A percentile compares a stretch with the other conserved stretches of the same genome.
These are phyloP conservation scores for Halictus ligatus DNA, from an alignment of 2,888 invertebrate genomes.

Conservation along the genomic window DNA sequence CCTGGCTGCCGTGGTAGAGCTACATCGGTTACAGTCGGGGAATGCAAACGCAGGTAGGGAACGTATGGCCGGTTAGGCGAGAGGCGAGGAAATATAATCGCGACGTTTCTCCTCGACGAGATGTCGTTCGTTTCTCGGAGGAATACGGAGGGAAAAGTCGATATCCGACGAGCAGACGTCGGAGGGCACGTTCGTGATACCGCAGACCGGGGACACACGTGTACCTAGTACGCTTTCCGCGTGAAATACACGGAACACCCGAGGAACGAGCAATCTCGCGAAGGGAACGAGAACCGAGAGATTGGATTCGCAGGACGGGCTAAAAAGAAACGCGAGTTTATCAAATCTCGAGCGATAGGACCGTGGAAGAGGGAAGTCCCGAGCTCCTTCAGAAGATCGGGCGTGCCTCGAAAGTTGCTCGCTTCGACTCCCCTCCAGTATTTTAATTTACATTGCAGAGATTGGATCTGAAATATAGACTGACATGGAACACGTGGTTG, in stretches of 20 bases:
- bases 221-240: conserved; percentile 35
- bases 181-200: conserved; percentile 41
- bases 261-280: conserved; percentile 1
- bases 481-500: too few relatives aligned
- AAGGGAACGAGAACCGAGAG: conserved; percentile 1
- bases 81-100: conserved; percentile 73
- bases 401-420: neutral
- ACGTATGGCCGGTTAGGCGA: conserved; percentile 54
- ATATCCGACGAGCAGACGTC: conserved; percentile 59
- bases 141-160: conserved; percentile 64
- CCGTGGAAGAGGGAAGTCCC: neutral
- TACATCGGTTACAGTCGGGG: conserved; percentile 43
- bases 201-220: conserved; percentile 33
- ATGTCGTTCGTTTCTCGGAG: conserved; percentile 61
- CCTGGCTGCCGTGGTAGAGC: neutral
- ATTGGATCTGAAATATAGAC: too few relatives aligned
- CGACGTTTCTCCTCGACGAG: conserved; percentile 61
- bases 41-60: conserved; percentile 39
- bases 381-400: neutral
- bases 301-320: neutral
- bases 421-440: neutral
- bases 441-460: neutral
- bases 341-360: conserved; percentile 6
- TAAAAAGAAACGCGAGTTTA: conserved; percentile 16
- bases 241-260: conserved; percentile 24